Conservation (phyloP, 2,797 vertebrate genomes). For the Cygnus olor region DNA sequence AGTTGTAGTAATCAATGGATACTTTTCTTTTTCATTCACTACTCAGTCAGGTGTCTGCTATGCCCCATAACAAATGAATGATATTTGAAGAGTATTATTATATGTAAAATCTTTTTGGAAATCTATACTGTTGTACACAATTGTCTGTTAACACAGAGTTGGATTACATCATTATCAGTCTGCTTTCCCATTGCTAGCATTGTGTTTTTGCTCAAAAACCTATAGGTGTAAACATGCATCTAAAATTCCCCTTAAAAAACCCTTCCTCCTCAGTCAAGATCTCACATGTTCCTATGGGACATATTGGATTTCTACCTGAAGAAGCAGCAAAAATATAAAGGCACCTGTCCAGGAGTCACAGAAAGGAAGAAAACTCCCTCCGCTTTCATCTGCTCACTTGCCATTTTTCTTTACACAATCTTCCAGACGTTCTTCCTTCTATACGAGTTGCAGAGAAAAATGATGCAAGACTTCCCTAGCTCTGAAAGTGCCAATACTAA, state of each 20-base stretch:
- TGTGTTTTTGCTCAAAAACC: slow-evolving; percentile 2
- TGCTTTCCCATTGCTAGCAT: slow-evolving; percentile 27
- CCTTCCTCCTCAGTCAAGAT: not conserved
- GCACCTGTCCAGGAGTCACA: not conserved
- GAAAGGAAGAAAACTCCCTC: not conserved
- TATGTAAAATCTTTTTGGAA: slow-evolving; percentile 13
- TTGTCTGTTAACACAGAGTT: not conserved
- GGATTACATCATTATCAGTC: not conserved
- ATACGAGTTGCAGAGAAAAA: not conserved
- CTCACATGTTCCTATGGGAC: not conserved
- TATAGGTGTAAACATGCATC: not conserved
- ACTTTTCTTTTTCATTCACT: slow-evolving; percentile 31
- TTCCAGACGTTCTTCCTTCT: not conserved
- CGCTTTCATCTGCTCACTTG: not conserved
- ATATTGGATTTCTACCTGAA: not conserved
- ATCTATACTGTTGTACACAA: slow-evolving; percentile 16
- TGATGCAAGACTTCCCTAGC: not conserved
- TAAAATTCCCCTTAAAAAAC: not conserved
- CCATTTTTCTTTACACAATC: not conserved
- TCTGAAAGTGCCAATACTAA: not conserved
- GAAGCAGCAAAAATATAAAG: not conserved
- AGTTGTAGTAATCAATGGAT: slow-evolving; percentile 31
- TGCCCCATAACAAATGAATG: not conserved
- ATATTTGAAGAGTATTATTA: slow-evolving; percentile 30
- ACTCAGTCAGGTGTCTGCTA: slow-evolving; percentile 15